Base-by-base conservation (phyloP, 2,113 vertebrate genomes). In the Fulica atra region DNA sequence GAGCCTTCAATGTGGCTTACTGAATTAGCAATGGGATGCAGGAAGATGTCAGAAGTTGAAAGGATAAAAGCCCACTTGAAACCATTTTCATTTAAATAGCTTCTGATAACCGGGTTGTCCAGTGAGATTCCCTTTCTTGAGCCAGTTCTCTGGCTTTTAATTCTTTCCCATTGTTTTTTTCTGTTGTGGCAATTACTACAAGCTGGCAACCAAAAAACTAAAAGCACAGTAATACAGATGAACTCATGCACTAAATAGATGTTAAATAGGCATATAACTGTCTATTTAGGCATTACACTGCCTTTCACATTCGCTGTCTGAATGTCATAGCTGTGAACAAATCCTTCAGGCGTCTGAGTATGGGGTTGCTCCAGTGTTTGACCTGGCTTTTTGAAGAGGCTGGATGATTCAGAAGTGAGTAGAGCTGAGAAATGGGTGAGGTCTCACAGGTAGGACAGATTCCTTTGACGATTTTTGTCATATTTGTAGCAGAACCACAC, bases 31-130 rank as follows among this genome's bases (percentile, higher is more conserved):
- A 73, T 48, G 59, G 73, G 42, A 74, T 85, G 38, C 35, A 69
- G 76, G 70, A 88, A 96, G 65, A 79, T 40, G 4, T 24, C 70
- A 89, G 63, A 91, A 86, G 72, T 85, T 86, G 80, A 84, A 93
- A 92, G 71, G 46, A 78, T 77, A 93, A 81, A 95, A 92, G 51
- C 44, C 26, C 28, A 53, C 54, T 82, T 86, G 81, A 92, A 92
- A 81, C 60, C 16, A 40, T 93, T 92, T 89, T 42, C 40, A 60
- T 92, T 92, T 46, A 86, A 91, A 85, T 72, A 29, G 10, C 69
- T 80, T 66, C 53, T 42, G 65, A 64, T 69, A 59, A 56, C 42
- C 11, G 6, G 10, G 3, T 33, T 70, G 35, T 80, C 61, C 10
- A 1, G 19, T 63, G 40, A 54, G 31, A 51, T 65, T 56, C 23